A percentile compares a stretch with the other conserved stretches of the same genome.
Conservation (phyloP, 2,113 vertebrate species). For the Perca fluviatilis region DNA sequence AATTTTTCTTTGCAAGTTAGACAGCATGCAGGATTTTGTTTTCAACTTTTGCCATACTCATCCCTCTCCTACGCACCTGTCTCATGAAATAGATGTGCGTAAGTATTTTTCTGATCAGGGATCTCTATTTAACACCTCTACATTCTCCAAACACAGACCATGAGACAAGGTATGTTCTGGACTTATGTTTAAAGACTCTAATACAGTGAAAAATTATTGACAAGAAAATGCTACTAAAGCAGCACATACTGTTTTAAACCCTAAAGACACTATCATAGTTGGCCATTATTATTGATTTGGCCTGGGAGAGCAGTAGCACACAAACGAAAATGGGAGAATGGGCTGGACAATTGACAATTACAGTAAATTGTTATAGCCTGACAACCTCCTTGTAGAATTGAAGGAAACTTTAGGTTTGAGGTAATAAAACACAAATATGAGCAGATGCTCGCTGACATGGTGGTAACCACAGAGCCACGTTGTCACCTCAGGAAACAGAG, state of each 20-base stretch:
- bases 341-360: constrained; percentile 4
- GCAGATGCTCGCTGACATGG: constrained; percentile 14
- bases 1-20: no score
- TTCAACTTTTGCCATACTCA: no score
- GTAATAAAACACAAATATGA: constrained; percentile 23
- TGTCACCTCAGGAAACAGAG: constrained; percentile 18
- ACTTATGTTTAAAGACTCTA: neutral
- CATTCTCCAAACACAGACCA: neutral
- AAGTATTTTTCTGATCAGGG: no score
- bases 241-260: constrained; percentile 17
- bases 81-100: no score
- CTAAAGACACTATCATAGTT: neutral
- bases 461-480: constrained; percentile 5
- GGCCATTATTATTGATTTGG: constrained; percentile 15
- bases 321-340: neutral
- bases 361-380: constrained; percentile 1
- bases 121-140: neutral
- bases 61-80: no score
- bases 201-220: neutral
- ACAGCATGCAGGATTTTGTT: no score
- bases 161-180: neutral
- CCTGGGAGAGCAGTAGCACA: neutral
- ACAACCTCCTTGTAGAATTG: constrained; percentile 4
- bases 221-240: neutral
- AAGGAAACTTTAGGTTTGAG: constrained; percentile 17